Evolutionary conservation across 2,113 vertebrate genomes (phyloP), one percentile per base, ranked within the genome.

Genomic region (Hoplias malabaricus): DNA sequence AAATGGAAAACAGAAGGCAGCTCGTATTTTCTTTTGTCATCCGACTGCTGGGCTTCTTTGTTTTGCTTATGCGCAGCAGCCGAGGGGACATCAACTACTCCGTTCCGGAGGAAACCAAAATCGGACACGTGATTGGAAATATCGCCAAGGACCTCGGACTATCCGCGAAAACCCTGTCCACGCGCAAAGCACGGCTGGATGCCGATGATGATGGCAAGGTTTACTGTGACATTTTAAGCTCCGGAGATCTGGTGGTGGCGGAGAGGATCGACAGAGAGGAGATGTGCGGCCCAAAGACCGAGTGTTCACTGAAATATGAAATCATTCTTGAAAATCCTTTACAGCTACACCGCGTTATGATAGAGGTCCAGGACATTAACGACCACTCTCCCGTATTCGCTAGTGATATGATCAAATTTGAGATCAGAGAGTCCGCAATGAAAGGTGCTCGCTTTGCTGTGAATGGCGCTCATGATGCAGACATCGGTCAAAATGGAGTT

Each of bases 101-200:
- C 33, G 80, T 90, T 84, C 87, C 89, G 1, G 88, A 94, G 83
- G 90, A 88, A 77, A 87, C 85, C 46, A 88, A 87, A 4, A 78
- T 84, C 38, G 87, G 87, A 10, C 53, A 88, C 81, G 86, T 90
- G 74, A 87, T 94, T 31, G 92, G 87, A 21, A 87, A 89, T 72
- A 63, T 91, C 8, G 84, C 90, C 10, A 87, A 92, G 70, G 93
- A 93, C 86, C 75, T 95, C 67, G 92, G 92, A 63, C 86, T 94
- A 1, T 87, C 89, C 78, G 83, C 84, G 11, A 76, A 82, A 19
- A 87, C 91, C 19, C 83, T 95, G 40, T 88, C 88, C 2, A 82
- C 86, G 73, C 89, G 92, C 62, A 92, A 90, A 0, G 84, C 92
- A 56, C 89, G 92, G 65, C 81, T 93, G 71, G 86, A 91, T 73